Percentiles rank a stretch among this genome's conserved stretches.
Evolutionary conservation across 2,113 vertebrate genomes (phyloP).

Genomic region (Naja naja): DNA sequence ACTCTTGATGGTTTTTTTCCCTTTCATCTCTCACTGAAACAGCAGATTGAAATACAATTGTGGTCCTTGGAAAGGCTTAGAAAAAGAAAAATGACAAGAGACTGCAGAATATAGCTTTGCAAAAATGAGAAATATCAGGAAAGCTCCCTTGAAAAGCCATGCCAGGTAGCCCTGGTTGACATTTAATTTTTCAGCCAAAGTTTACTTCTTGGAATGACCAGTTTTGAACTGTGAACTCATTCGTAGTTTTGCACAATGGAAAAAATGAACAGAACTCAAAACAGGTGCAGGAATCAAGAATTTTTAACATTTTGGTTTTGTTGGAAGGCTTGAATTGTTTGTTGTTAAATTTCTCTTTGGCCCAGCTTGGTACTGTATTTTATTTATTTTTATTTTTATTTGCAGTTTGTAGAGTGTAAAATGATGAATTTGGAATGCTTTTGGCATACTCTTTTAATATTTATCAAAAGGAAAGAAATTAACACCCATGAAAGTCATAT

Average conservation of each 20-base stretch:
- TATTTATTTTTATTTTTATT: background rate
- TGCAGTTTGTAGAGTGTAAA: background rate
- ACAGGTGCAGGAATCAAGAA: background rate
- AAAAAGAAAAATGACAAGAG: background rate
- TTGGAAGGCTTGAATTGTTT: background rate
- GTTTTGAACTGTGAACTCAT: accelerated
- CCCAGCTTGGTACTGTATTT: accelerated
- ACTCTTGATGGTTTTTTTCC: accelerated
- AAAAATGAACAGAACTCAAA: background rate
- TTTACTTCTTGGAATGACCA: background rate
- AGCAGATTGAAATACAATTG: background rate
- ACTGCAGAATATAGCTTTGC: background rate
- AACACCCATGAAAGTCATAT: background rate
- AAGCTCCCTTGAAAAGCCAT: background rate
- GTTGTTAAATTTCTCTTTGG: background rate
- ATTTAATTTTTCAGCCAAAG: background rate
- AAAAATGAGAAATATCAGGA: background rate
- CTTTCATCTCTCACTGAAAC: background rate
- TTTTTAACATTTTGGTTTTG: accelerated
- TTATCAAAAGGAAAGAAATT: background rate
- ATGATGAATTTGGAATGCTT: background rate
- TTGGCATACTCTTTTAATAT: background rate
- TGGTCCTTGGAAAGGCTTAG: background rate
- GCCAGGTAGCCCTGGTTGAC: background rate
- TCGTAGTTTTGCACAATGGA: background rate